These are phyloP conservation scores for Manduca sexta DNA, from an alignment of 1,140 invertebrate genomes.

Conservation along the genomic window DNA sequence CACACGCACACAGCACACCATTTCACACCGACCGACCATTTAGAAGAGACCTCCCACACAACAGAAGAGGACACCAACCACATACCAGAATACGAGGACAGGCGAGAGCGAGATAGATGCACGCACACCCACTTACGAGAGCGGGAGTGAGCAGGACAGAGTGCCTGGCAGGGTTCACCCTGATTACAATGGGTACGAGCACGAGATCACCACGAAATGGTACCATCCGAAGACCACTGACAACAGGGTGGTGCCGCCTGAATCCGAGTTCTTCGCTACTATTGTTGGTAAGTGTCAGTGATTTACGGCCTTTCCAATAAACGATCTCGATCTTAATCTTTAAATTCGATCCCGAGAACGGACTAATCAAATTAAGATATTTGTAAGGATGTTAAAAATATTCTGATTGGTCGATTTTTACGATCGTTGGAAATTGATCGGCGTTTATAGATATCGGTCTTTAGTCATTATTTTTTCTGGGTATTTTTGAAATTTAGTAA, in stretches of 20 bases:
- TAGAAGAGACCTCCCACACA: constrained; percentile 40
- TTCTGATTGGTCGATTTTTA: no score
- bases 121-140: constrained; percentile 45
- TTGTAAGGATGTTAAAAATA: no score
- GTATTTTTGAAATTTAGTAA: no score
- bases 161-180: constrained; percentile 34
- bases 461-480: no score
- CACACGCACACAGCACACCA: constrained; percentile 41
- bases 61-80: constrained; percentile 49
- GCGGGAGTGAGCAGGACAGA: constrained; percentile 30
- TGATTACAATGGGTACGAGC: constrained; percentile 53
- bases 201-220: constrained; percentile 55
- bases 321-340: no score
- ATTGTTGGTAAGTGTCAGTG: constrained; percentile 51
- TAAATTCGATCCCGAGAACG: no score
- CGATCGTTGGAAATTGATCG: no score
- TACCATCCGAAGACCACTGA: constrained; percentile 50
- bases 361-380: no score
- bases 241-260: constrained; percentile 39
- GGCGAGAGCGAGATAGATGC: constrained; percentile 46
- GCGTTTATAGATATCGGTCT: no score
- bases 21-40: constrained; percentile 47
- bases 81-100: constrained; percentile 54
- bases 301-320: neutral
- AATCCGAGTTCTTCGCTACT: constrained; percentile 58